Evolutionary conservation across 2,888 invertebrate species (phyloP), one percentile per base, ranked within the genome.

Genomic region (Chrysolina haemoptera): DNA sequence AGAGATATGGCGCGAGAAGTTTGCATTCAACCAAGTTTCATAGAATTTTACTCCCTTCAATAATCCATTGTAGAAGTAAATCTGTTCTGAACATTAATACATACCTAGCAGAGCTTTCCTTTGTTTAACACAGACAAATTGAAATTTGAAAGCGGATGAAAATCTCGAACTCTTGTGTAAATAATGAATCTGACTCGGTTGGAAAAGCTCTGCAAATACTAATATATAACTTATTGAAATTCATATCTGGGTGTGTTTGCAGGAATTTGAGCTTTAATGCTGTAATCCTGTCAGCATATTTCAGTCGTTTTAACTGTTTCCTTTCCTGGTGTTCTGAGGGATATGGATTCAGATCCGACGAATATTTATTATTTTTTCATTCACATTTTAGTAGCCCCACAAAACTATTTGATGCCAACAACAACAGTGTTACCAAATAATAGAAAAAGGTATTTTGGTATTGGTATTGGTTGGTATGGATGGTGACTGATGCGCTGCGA

Each of bases 181-280:
- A 85, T 84, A 84, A 84, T 83, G 84, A 82, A 84, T 81, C 79
- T 75, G 78, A 80, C 77, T 67, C 50, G 27, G 27, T 50, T 14
- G 78, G 79, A 80, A 81, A 81, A 80, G 81, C 81, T 81, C 79
- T 82, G 85, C 84, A 86, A 85, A 86, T 85, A 86, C 83, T 83
- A 84, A 85, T 85, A 85, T 85, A 85, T 85, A 84, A 83, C 84
- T 85, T 86, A 85, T 85, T 85, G 85, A 85, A 86, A 85, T 85
- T 86, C 86, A 86, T 84, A 85, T 83, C 83, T 80, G 81, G 81
- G 27, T 14, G 1, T 8, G 12, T 11, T 27, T 59, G 18, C 22
- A 40, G 14, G 55, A 72, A 46, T 35, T 18, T 62, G 35, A 78
- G 43, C 35, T 69, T 62, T 73, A 43, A 16, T 10, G 40, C 22